phyloP scores from a whole-genome alignment of 2,797 vertebrate genomes.

The Otolemur crassicaudatus region DNA sequence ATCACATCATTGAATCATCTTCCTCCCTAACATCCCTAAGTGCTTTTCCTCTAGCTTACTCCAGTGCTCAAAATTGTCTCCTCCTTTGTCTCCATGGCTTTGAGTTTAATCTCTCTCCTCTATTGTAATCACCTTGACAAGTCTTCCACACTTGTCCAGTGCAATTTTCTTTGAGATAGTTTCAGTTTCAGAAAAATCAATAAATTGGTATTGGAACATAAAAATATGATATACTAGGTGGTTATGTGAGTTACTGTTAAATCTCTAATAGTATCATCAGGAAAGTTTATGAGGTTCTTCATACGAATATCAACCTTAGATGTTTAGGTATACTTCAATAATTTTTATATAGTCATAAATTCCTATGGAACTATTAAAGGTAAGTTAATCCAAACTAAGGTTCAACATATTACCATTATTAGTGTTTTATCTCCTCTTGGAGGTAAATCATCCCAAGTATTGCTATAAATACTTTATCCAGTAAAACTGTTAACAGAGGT shows the following conservation, averaged over 20 bases:
- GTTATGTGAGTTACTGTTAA: conserved; percentile 14
- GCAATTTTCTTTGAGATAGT: neutral
- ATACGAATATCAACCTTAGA: neutral
- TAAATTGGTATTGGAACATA: neutral
- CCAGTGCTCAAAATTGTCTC: neutral
- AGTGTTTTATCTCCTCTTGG: neutral
- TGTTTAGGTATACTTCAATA: neutral
- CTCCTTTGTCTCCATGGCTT: neutral
- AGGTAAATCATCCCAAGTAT: neutral
- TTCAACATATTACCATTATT: neutral
- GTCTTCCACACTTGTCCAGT: neutral
- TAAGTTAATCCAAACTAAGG: neutral
- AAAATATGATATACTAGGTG: neutral
- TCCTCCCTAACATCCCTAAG: neutral
- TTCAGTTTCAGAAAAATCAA: neutral
- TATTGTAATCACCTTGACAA: neutral
- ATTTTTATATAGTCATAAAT: conserved; percentile 10
- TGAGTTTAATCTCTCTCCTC: neutral
- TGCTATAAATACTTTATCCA: neutral
- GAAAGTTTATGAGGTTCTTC: neutral
- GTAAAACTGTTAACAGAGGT: neutral
- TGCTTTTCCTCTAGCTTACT: neutral
- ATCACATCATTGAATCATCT: neutral
- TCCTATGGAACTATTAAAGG: neutral
- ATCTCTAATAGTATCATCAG: neutral